phyloP scores from a whole-genome alignment of 2,888 invertebrate genomes.

The Agonum fuliginosum region DNA sequence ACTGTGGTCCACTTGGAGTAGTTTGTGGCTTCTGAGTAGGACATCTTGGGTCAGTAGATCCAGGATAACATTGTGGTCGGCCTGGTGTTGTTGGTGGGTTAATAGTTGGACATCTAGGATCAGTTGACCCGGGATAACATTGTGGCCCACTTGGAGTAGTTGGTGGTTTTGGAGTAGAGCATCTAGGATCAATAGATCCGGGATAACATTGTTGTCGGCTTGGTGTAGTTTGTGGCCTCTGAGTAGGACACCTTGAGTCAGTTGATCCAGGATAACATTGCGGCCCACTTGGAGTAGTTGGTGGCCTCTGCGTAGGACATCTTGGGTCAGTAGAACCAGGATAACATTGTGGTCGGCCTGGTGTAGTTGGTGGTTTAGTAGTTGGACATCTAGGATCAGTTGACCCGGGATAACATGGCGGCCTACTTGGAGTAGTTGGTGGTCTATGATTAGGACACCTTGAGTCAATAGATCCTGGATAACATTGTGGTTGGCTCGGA shows the following conservation, averaged over 20 bases:
- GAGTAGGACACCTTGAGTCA: slow-evolving; percentile 66
- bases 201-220: slow-evolving; percentile 67
- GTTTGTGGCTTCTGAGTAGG: slow-evolving; percentile 64
- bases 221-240: slow-evolving; percentile 61
- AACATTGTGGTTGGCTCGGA: slow-evolving; percentile 63
- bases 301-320: slow-evolving; percentile 67
- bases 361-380: slow-evolving; percentile 65
- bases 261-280: slow-evolving; percentile 67
- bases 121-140: slow-evolving; percentile 68
- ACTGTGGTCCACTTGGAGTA: slow-evolving; percentile 64
- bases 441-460: slow-evolving; percentile 67
- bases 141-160: slow-evolving; percentile 62
- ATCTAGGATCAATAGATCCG: slow-evolving; percentile 65
- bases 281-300: slow-evolving; percentile 64
- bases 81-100: slow-evolving; percentile 61
- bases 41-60: slow-evolving; percentile 70
- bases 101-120: slow-evolving; percentile 65
- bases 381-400: slow-evolving; percentile 69
- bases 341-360: slow-evolving; percentile 70
- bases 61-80: slow-evolving; percentile 68
- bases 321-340: slow-evolving; percentile 70
- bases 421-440: slow-evolving; percentile 63
- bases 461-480: slow-evolving; percentile 67
- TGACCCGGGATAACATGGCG: slow-evolving; percentile 66
- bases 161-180: slow-evolving; percentile 63